Base-by-base conservation (phyloP, 2,797 vertebrate species). In the Eulemur albifrons region DNA sequence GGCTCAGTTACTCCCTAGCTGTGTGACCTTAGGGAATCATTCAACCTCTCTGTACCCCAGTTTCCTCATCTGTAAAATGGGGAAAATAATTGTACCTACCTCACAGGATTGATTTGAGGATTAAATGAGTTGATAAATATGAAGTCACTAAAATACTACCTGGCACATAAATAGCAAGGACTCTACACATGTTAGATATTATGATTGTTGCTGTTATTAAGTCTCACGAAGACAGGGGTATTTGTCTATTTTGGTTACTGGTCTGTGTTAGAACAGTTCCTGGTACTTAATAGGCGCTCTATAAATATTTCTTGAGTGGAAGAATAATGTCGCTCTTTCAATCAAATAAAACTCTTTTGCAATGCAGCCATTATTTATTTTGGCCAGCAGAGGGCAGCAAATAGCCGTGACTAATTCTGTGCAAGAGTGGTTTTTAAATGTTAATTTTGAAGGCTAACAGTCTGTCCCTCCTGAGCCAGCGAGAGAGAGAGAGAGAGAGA, bases 311-410 rank as follows among this genome's bases (percentile, higher is more conserved):
- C 18, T 54, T 72, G 81, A 4, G 35, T 21, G 27, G 77, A 57
- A 65, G 40, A 82, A 2, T n/a, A 52, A n/a, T 30, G 11, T 32
- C 40, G 12, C n/a, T 70, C 20, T 12, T 48, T 61, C 21, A 32
- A 82, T 48, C 65, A 69, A 21, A 32, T 32, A 57, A 75, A 61
- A 80, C 21, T 72, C 52, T 82, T 83, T 76, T 67, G 73, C 48
- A 52, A 48, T 88, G 72, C 23, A 88, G 77, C n/a, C 70, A 76
- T 82, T 93, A 75, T 21, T 95, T 45, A 11, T 59, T 82, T 54
- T 75, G 61, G 75, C 93, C 95, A 94, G 90, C 88, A 97, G 97
- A 96, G 93, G 85, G 81, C 88, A 83, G 95, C 84, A 94, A 85
- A 95, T 76, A 96, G 84, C 95, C 70, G 18, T 17, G n/a, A n/a